These are phyloP conservation scores for Poecilia velifera DNA, from an alignment of 2,797 vertebrate species.

Conservation along the genomic window DNA sequence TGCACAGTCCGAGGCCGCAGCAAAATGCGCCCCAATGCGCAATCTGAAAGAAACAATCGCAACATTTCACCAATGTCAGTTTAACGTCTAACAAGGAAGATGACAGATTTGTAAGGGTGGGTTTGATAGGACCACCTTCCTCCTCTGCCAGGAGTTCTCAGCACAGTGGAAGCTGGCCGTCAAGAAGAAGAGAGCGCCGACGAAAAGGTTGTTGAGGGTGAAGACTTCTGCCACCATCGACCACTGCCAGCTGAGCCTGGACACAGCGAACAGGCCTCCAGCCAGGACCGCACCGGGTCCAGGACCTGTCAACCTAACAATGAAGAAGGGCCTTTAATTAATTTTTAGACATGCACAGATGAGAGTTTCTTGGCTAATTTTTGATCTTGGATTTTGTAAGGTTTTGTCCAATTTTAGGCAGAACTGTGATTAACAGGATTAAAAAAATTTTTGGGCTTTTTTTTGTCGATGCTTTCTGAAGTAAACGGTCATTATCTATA, in stretches of 20 bases:
- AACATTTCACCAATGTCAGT: slow-evolving; percentile 3
- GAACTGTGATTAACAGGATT: neutral
- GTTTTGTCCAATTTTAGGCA: neutral
- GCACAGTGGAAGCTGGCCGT: slow-evolving; percentile 85
- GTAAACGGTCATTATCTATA: neutral
- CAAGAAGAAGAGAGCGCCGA: slow-evolving; percentile 90
- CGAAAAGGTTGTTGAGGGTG: slow-evolving; percentile 96
- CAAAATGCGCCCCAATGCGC: slow-evolving; percentile 89
- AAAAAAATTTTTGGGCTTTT: neutral
- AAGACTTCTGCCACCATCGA: slow-evolving; percentile 95
- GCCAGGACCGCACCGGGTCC: slow-evolving; percentile 91
- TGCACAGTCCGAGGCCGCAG: slow-evolving; percentile 93
- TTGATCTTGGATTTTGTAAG: neutral
- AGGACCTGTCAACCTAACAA: slow-evolving; percentile 87
- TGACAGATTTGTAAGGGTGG: too few species aligned
- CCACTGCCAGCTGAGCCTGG: slow-evolving; percentile 97
- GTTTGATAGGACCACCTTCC: slow-evolving; percentile 83
- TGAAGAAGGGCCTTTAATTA: neutral
- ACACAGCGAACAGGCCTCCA: slow-evolving; percentile 92
- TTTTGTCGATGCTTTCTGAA: neutral
- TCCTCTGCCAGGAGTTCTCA: slow-evolving; percentile 83
- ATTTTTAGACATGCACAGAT: neutral
- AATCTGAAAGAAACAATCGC: slow-evolving; percentile 78
- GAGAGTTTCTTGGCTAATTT: neutral
- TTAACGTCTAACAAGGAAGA: neutral